A percentile compares a stretch with the other conserved stretches of the same genome.
Evolutionary conservation across 2,113 vertebrate species (phyloP).

Genomic region (Saguinus midas): DNA sequence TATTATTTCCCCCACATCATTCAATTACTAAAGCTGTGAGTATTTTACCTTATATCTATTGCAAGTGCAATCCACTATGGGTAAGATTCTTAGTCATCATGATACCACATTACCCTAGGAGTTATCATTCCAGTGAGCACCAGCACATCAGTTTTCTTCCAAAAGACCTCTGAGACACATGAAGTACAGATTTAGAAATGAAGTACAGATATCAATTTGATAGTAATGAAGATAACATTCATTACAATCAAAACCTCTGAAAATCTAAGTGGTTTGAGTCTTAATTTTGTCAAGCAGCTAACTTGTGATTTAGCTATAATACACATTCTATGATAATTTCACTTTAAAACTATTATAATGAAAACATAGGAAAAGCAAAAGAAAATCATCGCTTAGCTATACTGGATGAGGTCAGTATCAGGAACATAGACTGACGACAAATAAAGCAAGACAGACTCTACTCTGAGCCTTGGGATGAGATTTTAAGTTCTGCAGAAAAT

Average conservation of each 20-base stretch:
- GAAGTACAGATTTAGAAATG: background rate
- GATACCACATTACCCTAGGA: background rate
- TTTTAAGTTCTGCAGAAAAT: background rate
- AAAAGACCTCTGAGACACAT: background rate
- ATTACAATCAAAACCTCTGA: conserved; percentile 4
- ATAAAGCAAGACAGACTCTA: background rate
- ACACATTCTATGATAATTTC: background rate
- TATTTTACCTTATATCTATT: background rate
- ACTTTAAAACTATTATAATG: background rate
- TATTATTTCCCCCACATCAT: background rate
- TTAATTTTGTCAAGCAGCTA: background rate
- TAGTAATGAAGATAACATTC: background rate
- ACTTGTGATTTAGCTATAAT: background rate
- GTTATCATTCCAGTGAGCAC: background rate
- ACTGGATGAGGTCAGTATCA: background rate
- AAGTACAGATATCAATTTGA: background rate
- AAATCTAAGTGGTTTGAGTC: background rate
- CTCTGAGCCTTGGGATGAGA: background rate
- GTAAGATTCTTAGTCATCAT: background rate
- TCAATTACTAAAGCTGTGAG: background rate
- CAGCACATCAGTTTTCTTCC: background rate
- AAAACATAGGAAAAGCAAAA: background rate
- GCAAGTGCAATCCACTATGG: background rate
- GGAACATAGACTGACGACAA: background rate
- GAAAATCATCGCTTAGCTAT: conserved; percentile 4